Evolutionary conservation across 2,797 vertebrate species (phyloP).

Genomic region (Mionectes olivaceus): DNA sequence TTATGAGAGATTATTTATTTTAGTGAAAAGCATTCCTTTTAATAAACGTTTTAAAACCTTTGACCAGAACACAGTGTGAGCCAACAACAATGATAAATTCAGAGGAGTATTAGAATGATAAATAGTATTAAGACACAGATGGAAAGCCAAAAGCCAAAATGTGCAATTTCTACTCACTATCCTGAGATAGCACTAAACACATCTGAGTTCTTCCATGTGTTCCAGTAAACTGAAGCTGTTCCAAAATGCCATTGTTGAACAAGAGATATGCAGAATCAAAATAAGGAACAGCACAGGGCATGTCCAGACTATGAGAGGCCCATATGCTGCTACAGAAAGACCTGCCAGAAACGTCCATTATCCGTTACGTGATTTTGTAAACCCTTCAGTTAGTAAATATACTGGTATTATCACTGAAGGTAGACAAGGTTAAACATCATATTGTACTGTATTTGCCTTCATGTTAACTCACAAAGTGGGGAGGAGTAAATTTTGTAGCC

Average conservation of each 20-base stretch:
- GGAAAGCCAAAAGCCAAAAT: constrained; percentile 22
- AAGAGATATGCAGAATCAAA: constrained; percentile 33
- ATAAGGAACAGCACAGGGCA: background rate
- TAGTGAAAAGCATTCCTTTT: constrained; percentile 41
- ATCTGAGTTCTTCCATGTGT: constrained; percentile 44
- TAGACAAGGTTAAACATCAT: background rate
- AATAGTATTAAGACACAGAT: constrained; percentile 27
- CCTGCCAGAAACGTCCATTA: background rate
- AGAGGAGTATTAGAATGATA: constrained; percentile 27
- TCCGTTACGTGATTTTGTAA: background rate
- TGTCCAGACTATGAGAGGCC: background rate
- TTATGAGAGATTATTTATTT: constrained; percentile 7
- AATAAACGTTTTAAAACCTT: constrained; percentile 33
- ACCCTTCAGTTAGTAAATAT: background rate
- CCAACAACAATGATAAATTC: constrained; percentile 29
- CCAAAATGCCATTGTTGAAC: constrained; percentile 14
- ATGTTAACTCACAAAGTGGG: background rate
- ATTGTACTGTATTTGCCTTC: background rate
- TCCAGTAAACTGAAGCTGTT: constrained; percentile 18
- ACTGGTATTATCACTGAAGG: background rate
- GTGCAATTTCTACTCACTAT: background rate
- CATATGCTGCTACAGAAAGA: background rate
- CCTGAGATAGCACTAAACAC: constrained; percentile 16
- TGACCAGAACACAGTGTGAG: constrained; percentile 17
- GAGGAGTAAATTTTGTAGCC: background rate